These are phyloP conservation scores for Charina bottae DNA, from an alignment of 2,113 vertebrate genomes.

Conservation along the genomic window DNA sequence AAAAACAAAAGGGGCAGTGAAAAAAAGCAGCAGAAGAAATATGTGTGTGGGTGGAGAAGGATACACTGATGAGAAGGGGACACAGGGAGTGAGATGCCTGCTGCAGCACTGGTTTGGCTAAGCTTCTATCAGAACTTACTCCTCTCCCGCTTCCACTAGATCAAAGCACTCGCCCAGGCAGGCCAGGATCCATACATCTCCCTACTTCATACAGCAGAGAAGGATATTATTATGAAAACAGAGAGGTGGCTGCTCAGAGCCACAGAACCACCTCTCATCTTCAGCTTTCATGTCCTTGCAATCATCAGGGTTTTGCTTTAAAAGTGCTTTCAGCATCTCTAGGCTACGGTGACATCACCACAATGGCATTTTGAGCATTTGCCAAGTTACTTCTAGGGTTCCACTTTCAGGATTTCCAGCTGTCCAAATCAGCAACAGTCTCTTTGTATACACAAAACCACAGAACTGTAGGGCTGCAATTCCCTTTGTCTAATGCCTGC, in stretches of 20 bases:
- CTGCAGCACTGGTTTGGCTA: not conserved
- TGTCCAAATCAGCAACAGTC: slow-evolving; percentile 41
- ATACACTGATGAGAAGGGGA: not conserved
- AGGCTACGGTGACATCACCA: slow-evolving; percentile 21
- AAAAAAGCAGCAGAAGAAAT: not conserved
- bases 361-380: slow-evolving; percentile 24
- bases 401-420: slow-evolving; percentile 42
- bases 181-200: not conserved
- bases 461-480: slow-evolving; percentile 19
- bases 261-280: slow-evolving; percentile 19
- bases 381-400: slow-evolving; percentile 43
- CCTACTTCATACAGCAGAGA: not conserved
- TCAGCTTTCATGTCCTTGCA: slow-evolving; percentile 30
- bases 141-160: not conserved
- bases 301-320: slow-evolving; percentile 31
- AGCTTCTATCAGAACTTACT: not conserved
- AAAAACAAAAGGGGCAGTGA: not conserved
- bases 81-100: not conserved
- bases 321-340: slow-evolving; percentile 32
- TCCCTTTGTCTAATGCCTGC: slow-evolving; percentile 25
- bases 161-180: slow-evolving; percentile 1
- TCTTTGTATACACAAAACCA: slow-evolving; percentile 41
- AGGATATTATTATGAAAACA: slow-evolving; percentile 11
- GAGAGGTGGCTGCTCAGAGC: slow-evolving; percentile 7
- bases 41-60: not conserved